Conservation (phyloP, 2,888 invertebrate species). For the Allygus modestus region DNA sequence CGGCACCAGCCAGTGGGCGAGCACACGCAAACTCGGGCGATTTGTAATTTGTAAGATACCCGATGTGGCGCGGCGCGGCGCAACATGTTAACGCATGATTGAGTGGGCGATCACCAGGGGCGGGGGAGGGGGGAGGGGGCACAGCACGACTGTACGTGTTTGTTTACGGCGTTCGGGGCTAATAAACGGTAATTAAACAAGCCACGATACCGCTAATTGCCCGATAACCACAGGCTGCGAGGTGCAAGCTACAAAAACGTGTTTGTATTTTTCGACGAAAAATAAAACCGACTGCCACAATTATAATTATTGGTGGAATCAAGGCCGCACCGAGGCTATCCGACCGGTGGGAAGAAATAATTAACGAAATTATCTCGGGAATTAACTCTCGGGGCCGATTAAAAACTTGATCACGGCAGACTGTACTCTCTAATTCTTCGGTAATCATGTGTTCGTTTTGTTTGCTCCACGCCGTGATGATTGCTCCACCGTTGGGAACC, state of each 20-base stretch:
- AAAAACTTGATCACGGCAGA: constrained; percentile 56
- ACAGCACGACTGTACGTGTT: constrained; percentile 45
- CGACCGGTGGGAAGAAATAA: constrained; percentile 62
- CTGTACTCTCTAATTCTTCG: constrained; percentile 57
- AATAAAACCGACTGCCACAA: constrained; percentile 47
- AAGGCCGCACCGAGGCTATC: constrained; percentile 59
- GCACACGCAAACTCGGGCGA: neutral
- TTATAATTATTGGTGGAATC: constrained; percentile 62
- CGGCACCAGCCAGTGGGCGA: neutral
- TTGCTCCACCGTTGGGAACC: constrained; percentile 33
- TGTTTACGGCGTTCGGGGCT: constrained; percentile 43
- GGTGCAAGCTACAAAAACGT: constrained; percentile 59
- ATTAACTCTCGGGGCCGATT: constrained; percentile 60
- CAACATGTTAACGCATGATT: constrained; percentile 49
- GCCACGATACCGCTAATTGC: constrained; percentile 55
- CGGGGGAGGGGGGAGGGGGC: neutral
- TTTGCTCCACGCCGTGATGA: constrained; percentile 26
- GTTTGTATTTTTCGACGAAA: constrained; percentile 59
- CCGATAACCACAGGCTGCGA: constrained; percentile 54
- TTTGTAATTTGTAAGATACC: neutral
- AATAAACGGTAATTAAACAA: constrained; percentile 48
- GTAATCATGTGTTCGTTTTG: constrained; percentile 52
- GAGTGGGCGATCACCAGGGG: constrained; percentile 26
- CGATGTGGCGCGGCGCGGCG: neutral
- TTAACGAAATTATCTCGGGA: constrained; percentile 63